Evolutionary conservation across 2,888 invertebrate genomes (phyloP), one percentile per base, ranked within the genome.

Genomic region (Girardia tigrina): DNA sequence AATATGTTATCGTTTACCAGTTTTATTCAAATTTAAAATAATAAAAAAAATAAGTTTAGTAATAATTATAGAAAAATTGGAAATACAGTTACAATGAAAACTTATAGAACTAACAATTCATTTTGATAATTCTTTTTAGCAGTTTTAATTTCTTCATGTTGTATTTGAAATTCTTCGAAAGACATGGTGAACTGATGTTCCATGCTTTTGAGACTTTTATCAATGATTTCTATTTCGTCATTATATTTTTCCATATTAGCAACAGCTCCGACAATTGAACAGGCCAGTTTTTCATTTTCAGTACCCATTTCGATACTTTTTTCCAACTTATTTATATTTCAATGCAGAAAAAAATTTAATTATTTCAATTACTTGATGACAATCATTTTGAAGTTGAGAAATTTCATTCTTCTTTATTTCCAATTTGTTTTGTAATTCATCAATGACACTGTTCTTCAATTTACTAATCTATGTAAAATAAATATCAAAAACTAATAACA

Each of bases 181-280:
- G 56, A 56, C n/a, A 56, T 20, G 4, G 56, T 56, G n/a, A 56
- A 12, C 23, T 56, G 56, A 6, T 56, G 8, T 8, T 56, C n/a
- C 56, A 71, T 26, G 4, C 2, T 71, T n/a, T 71, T 71, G 26
- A 71, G 6, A 12, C 28, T 71, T 71, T 71, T 71, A 12, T 27
- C 71, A 71, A 28, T 28, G 23, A 6, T 28, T 71, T 71, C 2
- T 8, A 71, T 71, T 71, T 71, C 71, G n/a, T 28, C 71, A 27
- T 71, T 28, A 26, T 27, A 28, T 28, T 71, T 71, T 1, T 71
- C 71, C 28, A 71, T 27, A 14, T 28, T 71, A 28, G 71, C 29
- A 4, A 71, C 29, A 29, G 23, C 71, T 2, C 71, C 29, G 6
- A 27, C 16, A 71, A 71, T 71, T 6, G 71, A 71, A 29, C 28